Evolutionary conservation across 2,888 invertebrate genomes (phyloP).

Genomic region (Neuroscelio doddi): DNA sequence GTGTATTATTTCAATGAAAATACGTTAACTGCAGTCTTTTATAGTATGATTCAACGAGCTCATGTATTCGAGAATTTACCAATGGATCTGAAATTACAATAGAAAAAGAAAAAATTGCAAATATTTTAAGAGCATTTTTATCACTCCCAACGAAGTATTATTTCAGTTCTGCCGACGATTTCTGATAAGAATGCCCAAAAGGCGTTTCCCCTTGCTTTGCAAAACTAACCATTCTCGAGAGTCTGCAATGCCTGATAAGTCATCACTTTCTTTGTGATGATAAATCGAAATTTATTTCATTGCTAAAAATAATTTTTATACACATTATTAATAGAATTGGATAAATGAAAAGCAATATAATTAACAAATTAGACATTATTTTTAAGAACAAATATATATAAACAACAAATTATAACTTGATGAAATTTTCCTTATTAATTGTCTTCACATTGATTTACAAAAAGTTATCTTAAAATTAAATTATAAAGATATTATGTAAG

Average conservation of each 20-base stretch:
- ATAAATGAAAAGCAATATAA: neutral
- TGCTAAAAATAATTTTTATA: neutral
- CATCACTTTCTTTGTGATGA: neutral
- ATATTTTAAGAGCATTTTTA: slow-evolving; percentile 2
- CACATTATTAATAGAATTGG: neutral
- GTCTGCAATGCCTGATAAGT: neutral
- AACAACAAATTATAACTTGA: too few relatives aligned
- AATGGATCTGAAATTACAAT: slow-evolving; percentile 1
- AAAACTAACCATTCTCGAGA: neutral
- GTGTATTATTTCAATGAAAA: neutral
- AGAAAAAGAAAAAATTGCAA: slow-evolving; percentile 6
- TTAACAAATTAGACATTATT: neutral
- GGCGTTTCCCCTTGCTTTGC: slow-evolving; percentile 2
- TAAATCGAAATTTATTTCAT: neutral
- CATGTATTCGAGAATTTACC: neutral
- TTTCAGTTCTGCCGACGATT: neutral
- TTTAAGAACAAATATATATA: too few relatives aligned
- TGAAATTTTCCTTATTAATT: too few relatives aligned
- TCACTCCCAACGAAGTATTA: neutral
- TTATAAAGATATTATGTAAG: too few relatives aligned
- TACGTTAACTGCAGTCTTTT: neutral
- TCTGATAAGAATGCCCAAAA: slow-evolving; percentile 4
- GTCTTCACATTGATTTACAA: too few relatives aligned
- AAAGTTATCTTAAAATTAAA: too few relatives aligned
- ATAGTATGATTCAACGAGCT: neutral